Base-by-base conservation (phyloP, 2,888 invertebrate genomes). In the Xestia c-nigrum region DNA sequence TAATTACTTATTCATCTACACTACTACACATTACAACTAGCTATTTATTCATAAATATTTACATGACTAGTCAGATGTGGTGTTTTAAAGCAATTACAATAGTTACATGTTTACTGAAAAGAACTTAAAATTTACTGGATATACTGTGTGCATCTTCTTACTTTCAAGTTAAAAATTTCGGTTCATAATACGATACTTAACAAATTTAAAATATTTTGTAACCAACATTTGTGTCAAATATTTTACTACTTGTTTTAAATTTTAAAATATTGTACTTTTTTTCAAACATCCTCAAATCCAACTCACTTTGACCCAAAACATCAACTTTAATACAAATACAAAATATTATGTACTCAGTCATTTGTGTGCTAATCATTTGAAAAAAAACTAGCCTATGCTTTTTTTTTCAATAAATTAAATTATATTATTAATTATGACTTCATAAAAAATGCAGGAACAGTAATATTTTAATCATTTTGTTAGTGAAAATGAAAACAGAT, bases 41-140 rank as follows among this genome's bases (percentile, higher is more conserved):
- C 50, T 83, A 80, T 80, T 80, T 85, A 81, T 76, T 84, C 70
- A 83, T 83, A 85, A 82, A 81, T 88, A 87, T 84, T 88, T 88
- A 88, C 87, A 90, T 91, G 92, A 92, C 92, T 92, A 92, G 92
- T 91, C 86, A 87, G 87, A 85, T 88, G 84, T 88, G 88, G 88
- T 89, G 87, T 77, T 82, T 76, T 82, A 82, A 85, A 86, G 72
- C 77, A 86, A 86, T 87, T 79, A 86, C 67, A 84, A 83, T 74
- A 76, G 64, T 75, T 82, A 66, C 16, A 64, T 55, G 61, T 65
- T 77, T 66, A 67, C 31, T 61, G 81, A 73, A 68, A 68, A 47
- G 7, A 80, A 85, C 77, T 78, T 83, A 84, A 86, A 71, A 83
- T 83, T 84, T 87, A 85, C 69, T 88, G 85, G 86, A 89, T 87